Evolutionary conservation across 1,140 invertebrate genomes (phyloP), one percentile per base, ranked within the genome.

Genomic region (Drosophila dunni): DNA sequence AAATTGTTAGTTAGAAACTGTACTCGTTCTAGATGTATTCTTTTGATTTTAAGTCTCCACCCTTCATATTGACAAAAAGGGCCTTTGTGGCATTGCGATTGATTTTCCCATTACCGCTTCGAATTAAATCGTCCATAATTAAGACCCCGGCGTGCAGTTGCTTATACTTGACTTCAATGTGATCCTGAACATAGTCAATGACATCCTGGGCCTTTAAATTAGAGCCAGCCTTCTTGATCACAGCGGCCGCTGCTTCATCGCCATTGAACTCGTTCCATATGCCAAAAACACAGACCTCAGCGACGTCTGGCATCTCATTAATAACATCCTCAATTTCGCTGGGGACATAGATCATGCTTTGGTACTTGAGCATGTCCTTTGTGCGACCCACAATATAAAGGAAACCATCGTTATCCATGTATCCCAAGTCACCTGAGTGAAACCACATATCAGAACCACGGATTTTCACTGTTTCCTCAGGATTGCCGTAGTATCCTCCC

Each of bases 361-460:
- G 66, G 33, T 82, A 92, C 61, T 93, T 93, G 7, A 94, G 92
- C 53, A 94, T 91, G 78, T 96, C 95, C 83, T 96, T 96, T 5
- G 94, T 91, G 10, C 96, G 83, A 66, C 95, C 95, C 2, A 94
- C 93, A 62, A 95, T 93, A 51, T 91, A 94, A 7, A 94, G 71
- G 36, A 91, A 89, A 0, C 93, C 93, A 20, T 94, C 88, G 11
- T 94, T 86, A 67, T 95, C 94, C 50, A 94, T 89, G 45, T 93
- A 94, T 8, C 94, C 95, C 36, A 95, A 91, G 81, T 96, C 96
- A 5, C 95, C 95, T 13, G 94, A 95, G 50, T 94, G 92, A 7
- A 95, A 91, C 95, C 95, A 96, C 2, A 95, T 93, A 4, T 92
- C 75, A 0, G 58, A 13, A 10, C 91, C 90, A 0, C 75, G 65